Conservation (phyloP, 2,113 vertebrate genomes). For the Numenius arquata region DNA sequence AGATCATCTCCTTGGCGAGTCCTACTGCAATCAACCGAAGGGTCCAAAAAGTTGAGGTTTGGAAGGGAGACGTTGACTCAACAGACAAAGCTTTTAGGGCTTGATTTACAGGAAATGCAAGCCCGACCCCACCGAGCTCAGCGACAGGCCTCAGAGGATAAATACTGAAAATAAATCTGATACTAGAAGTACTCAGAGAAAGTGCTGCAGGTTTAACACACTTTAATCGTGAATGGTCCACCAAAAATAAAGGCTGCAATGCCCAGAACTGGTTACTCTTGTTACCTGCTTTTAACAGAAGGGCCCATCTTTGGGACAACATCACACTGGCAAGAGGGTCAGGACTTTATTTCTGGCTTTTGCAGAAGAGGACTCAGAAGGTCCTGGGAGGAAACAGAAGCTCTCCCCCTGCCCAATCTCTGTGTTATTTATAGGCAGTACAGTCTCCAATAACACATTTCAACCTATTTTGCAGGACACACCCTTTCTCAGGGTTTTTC, state of each 20-base stretch:
- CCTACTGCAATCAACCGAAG: neutral
- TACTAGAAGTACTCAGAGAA: neutral
- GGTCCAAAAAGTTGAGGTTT: neutral
- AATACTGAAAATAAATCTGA: neutral
- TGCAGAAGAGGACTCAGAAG: neutral
- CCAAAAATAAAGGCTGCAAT: neutral
- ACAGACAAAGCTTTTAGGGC: neutral
- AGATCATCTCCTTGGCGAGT: neutral
- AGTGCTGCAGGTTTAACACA: fast-evolving
- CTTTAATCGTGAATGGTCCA: neutral
- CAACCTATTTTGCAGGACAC: neutral
- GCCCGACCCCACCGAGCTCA: neutral
- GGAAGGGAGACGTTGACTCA: neutral
- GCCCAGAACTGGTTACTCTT: no score
- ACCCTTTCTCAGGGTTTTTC: slow-evolving; percentile 42
- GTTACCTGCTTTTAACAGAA: neutral
- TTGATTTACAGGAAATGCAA: neutral
- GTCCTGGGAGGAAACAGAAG: neutral
- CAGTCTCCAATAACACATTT: neutral
- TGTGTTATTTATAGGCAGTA: neutral
- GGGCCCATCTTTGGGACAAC: neutral
- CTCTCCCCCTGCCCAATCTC: neutral
- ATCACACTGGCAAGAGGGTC: neutral
- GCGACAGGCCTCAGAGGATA: neutral
- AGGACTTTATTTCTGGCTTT: neutral